Conservation (phyloP, 2,888 invertebrate species). For the Athrips mouffetella region DNA sequence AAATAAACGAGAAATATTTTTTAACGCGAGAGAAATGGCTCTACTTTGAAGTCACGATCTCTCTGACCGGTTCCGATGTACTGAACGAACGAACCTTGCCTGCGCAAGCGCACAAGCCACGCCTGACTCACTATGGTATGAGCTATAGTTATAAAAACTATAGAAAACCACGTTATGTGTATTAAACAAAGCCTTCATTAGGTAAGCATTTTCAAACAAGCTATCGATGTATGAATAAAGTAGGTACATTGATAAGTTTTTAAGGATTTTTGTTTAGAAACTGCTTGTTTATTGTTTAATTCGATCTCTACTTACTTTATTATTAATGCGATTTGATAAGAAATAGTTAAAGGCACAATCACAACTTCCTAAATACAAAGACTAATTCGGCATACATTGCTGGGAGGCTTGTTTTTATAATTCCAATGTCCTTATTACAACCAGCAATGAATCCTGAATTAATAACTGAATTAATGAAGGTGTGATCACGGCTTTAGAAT, state of each 20-base stretch:
- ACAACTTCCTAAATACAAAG: no score
- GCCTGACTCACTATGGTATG: slow-evolving; percentile 10
- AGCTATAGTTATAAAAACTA: not conserved
- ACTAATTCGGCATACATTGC: no score
- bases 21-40: not conserved
- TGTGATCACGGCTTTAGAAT: no score
- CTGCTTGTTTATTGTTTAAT: no score
- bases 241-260: not conserved
- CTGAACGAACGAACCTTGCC: slow-evolving; percentile 21
- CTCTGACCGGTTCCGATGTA: not conserved
- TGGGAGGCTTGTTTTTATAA: no score
- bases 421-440: no score
- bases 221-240: not conserved
- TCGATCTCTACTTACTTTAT: no score
- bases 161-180: not conserved
- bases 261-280: not conserved
- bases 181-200: not conserved
- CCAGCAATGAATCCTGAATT: no score
- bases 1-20: not conserved
- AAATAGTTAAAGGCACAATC: no score
- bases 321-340: no score
- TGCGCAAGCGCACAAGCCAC: slow-evolving; percentile 8
- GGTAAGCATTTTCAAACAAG: not conserved
- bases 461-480: no score
- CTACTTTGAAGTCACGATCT: not conserved